Evolutionary conservation across 2,888 invertebrate genomes (phyloP).

Genomic region (Agriopis aurantiaria): DNA sequence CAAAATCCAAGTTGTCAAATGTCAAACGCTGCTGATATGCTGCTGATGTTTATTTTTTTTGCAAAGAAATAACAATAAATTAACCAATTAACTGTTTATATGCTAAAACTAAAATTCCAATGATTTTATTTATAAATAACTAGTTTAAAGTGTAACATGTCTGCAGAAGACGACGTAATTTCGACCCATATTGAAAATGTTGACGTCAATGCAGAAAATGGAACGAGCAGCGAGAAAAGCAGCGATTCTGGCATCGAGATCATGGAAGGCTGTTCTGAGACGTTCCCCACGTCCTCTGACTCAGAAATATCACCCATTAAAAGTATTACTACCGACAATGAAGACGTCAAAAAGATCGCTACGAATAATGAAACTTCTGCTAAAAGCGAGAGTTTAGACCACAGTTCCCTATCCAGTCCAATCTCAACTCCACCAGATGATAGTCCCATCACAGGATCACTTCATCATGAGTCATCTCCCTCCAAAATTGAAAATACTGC

Average conservation of each 20-base stretch:
- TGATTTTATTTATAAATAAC: constrained; percentile 49
- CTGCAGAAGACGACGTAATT: constrained; percentile 56
- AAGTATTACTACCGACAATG: constrained; percentile 42
- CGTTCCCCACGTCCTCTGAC: constrained; percentile 54
- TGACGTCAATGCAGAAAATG: constrained; percentile 71
- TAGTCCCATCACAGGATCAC: constrained; percentile 44
- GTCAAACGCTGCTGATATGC: constrained; percentile 18
- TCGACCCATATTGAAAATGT: constrained; percentile 63
- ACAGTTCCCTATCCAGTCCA: constrained; percentile 51
- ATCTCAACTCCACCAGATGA: constrained; percentile 54
- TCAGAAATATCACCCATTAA: constrained; percentile 58
- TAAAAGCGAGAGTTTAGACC: constrained; percentile 38
- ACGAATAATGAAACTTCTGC: constrained; percentile 11
- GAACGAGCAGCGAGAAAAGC: constrained; percentile 55
- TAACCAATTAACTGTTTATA: constrained; percentile 60
- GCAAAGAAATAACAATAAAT: constrained; percentile 54
- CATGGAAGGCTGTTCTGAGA: constrained; percentile 56
- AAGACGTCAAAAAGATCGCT: constrained; percentile 14
- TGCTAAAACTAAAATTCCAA: constrained; percentile 46
- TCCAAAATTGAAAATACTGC: constrained; percentile 43
- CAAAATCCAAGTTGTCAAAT: not conserved
- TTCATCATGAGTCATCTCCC: constrained; percentile 43
- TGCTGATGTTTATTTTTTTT: constrained; percentile 59
- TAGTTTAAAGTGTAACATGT: constrained; percentile 61
- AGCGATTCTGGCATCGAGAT: constrained; percentile 70